These are phyloP conservation scores for Ciconia nigra DNA, from an alignment of 2,797 vertebrate species.

Conservation along the genomic window DNA sequence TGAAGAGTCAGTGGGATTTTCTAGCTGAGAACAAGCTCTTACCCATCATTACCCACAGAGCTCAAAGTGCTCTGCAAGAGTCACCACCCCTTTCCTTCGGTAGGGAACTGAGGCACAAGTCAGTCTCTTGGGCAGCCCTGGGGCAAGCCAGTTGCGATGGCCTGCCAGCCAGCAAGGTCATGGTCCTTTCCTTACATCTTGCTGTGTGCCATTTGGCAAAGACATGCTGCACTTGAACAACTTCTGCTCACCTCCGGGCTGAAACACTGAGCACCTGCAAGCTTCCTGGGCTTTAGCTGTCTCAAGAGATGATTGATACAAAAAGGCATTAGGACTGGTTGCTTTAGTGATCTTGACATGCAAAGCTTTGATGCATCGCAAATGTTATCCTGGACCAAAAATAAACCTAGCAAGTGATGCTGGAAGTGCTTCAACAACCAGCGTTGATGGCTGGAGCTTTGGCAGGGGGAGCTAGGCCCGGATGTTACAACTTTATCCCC, in stretches of 20 bases:
- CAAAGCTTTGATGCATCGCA: background rate
- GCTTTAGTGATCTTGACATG: background rate
- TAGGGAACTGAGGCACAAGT: background rate
- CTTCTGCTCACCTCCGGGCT: background rate
- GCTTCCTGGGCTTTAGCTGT: background rate
- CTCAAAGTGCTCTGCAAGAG: background rate
- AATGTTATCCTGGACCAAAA: background rate
- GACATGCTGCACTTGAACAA: fast-evolving
- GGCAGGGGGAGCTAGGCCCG: background rate
- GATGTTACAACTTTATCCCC: background rate
- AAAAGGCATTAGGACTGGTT: background rate
- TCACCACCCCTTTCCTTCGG: background rate
- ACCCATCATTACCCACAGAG: background rate
- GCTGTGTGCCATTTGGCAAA: background rate
- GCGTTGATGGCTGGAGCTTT: background rate
- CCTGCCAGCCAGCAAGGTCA: background rate
- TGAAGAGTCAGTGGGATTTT: background rate
- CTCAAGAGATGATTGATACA: background rate
- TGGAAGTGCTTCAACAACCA: background rate
- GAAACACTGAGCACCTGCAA: background rate
- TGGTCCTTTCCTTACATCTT: background rate
- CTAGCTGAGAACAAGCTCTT: background rate
- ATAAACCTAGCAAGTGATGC: background rate
- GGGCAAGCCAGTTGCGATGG: background rate
- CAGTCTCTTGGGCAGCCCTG: background rate